Base-by-base conservation (phyloP, 2,888 invertebrate species). In the Beris morrisii region DNA sequence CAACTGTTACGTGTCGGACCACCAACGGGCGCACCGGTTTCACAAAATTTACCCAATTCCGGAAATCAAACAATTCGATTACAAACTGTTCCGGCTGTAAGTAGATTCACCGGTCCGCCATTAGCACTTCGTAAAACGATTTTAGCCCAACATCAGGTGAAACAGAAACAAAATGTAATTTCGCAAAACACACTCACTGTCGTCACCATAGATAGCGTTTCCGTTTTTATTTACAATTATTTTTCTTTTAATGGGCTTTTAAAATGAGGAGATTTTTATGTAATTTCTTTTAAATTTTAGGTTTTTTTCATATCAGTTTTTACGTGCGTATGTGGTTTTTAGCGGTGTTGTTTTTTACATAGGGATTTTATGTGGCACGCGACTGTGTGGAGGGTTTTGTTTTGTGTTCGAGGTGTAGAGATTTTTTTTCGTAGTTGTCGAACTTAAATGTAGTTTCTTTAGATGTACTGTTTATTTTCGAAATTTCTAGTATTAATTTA, bases 1-100 rank as follows among this genome's bases (percentile, higher is more conserved):
- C 95, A 97, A 82, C 85, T 97, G 80, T 84, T 97, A 78, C 88
- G 95, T 80, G 92, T 94, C 75, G 92, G 92, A 72, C 91, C 92
- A 73, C 89, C 92, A 55, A 45, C 90, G 53, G 79, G 84, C 50
- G 82, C 85, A 71, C 79, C 81, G 50, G 77, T 71, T 53, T 59
- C 79, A 53, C 82, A 82, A 73, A 81, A 79, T 71, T 76, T 81
- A 73, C 83, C 86, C 74, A 83, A 84, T 78, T 83, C 85, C 74
- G 86, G 84, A 77, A 81, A 86, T 77, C 88, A 88, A 79, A 87
- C 90, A 78, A 90, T 92, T 83, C 88, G 93, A 79, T 87, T 93
- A 82, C 92, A 93, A 83, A 89, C 93, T 77, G 89, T 93, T 82
- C 89, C 91, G 82, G 87, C 91, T 83, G 91, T 92, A 88, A 90